Conservation (phyloP, 1,140 invertebrate species). For the Planococcus citri region DNA sequence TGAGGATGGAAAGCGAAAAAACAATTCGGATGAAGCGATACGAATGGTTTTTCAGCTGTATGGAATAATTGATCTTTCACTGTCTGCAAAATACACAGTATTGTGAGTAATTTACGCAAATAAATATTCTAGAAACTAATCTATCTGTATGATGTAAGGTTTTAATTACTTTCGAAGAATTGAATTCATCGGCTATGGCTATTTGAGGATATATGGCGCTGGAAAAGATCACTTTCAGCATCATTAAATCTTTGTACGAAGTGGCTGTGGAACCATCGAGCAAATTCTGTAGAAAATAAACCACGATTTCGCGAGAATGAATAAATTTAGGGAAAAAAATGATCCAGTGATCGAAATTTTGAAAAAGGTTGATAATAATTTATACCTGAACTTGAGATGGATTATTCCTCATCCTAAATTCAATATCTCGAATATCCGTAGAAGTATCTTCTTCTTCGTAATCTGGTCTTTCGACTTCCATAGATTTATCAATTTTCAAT, state of each 20-base stretch:
- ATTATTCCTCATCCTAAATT: conserved; percentile 68
- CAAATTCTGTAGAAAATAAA: conserved; percentile 45
- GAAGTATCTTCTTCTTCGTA: conserved; percentile 40
- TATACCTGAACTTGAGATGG: conserved; percentile 45
- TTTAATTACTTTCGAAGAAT: conserved; percentile 64
- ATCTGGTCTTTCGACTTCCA: conserved; percentile 42
- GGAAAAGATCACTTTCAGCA: conserved; percentile 78
- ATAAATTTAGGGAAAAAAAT: neutral
- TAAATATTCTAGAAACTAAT: too few species aligned
- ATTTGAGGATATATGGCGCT: conserved; percentile 89
- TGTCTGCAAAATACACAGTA: conserved; percentile 38
- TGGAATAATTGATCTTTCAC: conserved; percentile 85
- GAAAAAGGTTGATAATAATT: neutral
- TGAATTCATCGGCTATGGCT: conserved; percentile 82
- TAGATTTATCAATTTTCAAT: conserved; percentile 47
- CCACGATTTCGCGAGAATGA: neutral
- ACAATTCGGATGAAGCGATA: conserved; percentile 80
- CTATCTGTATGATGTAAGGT: too few species aligned
- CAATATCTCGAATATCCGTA: conserved; percentile 82
- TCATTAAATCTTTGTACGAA: conserved; percentile 68
- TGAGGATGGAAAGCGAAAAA: conserved; percentile 74
- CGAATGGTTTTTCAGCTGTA: conserved; percentile 78
- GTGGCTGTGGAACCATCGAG: conserved; percentile 55
- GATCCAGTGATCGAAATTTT: too few species aligned
- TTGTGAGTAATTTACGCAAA: too few species aligned